Conservation (phyloP, 2,888 invertebrate genomes). For the Mesopsocus fuscifrons region DNA sequence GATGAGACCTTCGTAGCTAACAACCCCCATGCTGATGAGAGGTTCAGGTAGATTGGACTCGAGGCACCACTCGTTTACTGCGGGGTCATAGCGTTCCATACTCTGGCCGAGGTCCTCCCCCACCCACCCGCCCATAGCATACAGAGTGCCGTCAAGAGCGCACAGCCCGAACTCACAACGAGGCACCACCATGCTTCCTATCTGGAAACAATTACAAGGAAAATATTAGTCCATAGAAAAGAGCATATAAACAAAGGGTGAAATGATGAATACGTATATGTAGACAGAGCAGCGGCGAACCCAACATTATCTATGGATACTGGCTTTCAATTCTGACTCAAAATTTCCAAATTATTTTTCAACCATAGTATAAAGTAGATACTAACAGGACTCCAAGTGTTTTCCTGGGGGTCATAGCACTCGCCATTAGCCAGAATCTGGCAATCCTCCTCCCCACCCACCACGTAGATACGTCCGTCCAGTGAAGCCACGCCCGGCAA, state of each 20-base stretch:
- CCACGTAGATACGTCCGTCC: slow-evolving; percentile 71
- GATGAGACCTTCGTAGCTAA: slow-evolving; percentile 62
- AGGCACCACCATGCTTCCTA: slow-evolving; percentile 59
- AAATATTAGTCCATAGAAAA: neutral
- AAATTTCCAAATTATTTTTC: too few species aligned
- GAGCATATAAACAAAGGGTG: too few species aligned
- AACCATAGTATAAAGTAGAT: too few species aligned
- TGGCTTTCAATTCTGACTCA: too few species aligned
- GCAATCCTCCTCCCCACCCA: slow-evolving; percentile 81
- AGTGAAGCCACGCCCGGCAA: slow-evolving; percentile 72
- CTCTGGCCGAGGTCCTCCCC: slow-evolving; percentile 78
- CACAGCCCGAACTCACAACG: slow-evolving; percentile 81
- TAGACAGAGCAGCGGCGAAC: too few species aligned
- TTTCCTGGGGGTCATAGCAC: slow-evolving; percentile 53
- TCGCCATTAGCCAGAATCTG: slow-evolving; percentile 78
- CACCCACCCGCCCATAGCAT: slow-evolving; percentile 86
- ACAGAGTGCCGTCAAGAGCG: slow-evolving; percentile 60
- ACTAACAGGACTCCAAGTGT: slow-evolving; percentile 34
- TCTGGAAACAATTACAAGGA: slow-evolving; percentile 34
- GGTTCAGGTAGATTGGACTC: slow-evolving; percentile 66
- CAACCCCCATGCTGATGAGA: slow-evolving; percentile 81
- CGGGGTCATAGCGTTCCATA: slow-evolving; percentile 73
- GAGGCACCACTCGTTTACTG: slow-evolving; percentile 54
- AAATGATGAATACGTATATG: too few species aligned
- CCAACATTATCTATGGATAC: too few species aligned